Conservation (phyloP, 2,888 invertebrate species). For the Agrotis exclamationis region DNA sequence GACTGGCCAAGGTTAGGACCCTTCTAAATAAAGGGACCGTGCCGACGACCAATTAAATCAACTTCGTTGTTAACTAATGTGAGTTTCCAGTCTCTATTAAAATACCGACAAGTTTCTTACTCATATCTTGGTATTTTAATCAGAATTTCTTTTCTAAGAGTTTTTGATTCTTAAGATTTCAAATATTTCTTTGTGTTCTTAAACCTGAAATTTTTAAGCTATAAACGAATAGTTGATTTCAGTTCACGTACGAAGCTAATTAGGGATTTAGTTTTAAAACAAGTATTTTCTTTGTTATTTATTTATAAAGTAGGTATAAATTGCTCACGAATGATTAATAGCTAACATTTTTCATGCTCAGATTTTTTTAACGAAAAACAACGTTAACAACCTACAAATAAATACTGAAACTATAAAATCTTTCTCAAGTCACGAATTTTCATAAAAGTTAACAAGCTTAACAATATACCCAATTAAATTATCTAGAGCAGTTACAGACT, state of each 20-base stretch:
- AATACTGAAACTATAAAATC: neutral
- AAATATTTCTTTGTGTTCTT: constrained; percentile 27
- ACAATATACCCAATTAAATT: neutral
- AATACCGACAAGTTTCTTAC: constrained; percentile 43
- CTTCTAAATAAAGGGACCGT: constrained; percentile 37
- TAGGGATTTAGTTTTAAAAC: neutral
- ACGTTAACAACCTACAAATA: neutral
- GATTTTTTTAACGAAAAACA: neutral
- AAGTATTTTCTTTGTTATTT: constrained; percentile 29
- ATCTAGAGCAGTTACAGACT: neutral
- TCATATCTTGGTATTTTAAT: constrained; percentile 30
- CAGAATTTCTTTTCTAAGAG: constrained; percentile 17
- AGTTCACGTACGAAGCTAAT: neutral
- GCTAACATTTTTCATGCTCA: neutral
- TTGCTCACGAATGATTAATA: neutral
- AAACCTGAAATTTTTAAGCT: constrained; percentile 4
- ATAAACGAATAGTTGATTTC: neutral
- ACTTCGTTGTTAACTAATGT: constrained; percentile 27
- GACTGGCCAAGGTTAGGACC: constrained; percentile 28
- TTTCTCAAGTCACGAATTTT: neutral
- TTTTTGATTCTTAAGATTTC: constrained; percentile 3
- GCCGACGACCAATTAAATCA: constrained; percentile 39
- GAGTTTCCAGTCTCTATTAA: constrained; percentile 37
- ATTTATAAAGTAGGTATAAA: neutral
- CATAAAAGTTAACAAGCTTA: neutral